Evolutionary conservation across 2,797 vertebrate genomes (phyloP).

Genomic region (Peromyscus melanophrys): DNA sequence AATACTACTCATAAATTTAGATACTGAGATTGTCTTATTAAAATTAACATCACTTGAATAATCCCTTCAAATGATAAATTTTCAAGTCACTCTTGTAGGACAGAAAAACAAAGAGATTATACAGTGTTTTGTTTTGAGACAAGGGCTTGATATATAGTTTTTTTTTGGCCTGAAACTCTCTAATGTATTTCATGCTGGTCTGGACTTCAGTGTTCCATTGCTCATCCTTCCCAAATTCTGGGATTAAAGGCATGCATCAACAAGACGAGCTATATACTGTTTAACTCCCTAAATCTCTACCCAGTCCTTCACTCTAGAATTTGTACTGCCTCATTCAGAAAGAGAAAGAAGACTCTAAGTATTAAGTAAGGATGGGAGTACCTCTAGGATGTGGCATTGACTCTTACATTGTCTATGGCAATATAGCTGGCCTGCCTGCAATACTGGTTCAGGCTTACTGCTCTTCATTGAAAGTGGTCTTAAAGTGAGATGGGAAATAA

Average conservation of each 20-base stretch:
- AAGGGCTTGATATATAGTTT: too few relatives aligned
- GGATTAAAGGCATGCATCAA: neutral
- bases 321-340: neutral
- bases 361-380: neutral
- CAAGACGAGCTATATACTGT: neutral
- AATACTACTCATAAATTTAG: neutral
- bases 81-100: neutral
- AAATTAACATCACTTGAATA: constrained; percentile 14
- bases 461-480: neutral
- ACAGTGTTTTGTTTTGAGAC: neutral
- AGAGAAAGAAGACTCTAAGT: neutral
- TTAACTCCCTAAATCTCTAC: neutral
- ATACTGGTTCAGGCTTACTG: neutral
- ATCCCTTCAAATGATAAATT: neutral
- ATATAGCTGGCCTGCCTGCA: neutral
- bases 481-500: neutral
- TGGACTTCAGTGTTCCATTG: neutral
- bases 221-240: neutral
- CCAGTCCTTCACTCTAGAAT: neutral
- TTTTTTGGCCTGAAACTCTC: neutral
- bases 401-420: neutral
- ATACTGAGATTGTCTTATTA: neutral
- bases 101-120: neutral
- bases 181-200: neutral
- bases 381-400: neutral